These are phyloP conservation scores for Bugula neritina DNA, from an alignment of 2,888 invertebrate species.

Conservation along the genomic window DNA sequence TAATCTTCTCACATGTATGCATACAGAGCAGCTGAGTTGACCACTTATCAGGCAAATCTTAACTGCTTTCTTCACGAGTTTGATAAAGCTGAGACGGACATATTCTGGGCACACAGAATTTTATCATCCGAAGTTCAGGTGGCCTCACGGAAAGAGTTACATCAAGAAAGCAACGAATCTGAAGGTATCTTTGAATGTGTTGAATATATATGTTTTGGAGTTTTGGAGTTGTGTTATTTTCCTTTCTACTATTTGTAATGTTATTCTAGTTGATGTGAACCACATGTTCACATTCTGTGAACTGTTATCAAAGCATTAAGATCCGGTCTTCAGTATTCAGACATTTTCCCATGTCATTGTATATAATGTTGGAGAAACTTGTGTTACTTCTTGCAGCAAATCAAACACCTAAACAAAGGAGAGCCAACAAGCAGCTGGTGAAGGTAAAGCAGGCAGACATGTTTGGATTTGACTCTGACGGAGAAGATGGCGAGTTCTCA, in stretches of 20 bases:
- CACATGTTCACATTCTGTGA: no score
- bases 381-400: no score
- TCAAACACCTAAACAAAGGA: background rate
- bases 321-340: no score
- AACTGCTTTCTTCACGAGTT: background rate
- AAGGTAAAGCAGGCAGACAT: background rate
- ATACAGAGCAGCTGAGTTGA: conserved; percentile 10
- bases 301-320: no score
- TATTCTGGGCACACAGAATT: background rate
- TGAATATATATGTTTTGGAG: no score
- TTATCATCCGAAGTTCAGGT: background rate
- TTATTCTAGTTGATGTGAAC: no score
- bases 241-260: no score
- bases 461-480: conserved; percentile 19
- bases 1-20: no score
- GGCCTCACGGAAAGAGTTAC: background rate
- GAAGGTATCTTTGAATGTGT: no score
- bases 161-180: background rate
- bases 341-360: no score
- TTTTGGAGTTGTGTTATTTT: no score
- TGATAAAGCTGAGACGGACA: background rate
- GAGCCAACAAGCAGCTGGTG: background rate
- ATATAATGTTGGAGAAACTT: no score
- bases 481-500: background rate
- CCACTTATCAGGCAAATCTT: background rate